Evolutionary conservation across 2,888 invertebrate genomes (phyloP), one percentile per base, ranked within the genome.

Genomic region (Pandemis heparana): DNA sequence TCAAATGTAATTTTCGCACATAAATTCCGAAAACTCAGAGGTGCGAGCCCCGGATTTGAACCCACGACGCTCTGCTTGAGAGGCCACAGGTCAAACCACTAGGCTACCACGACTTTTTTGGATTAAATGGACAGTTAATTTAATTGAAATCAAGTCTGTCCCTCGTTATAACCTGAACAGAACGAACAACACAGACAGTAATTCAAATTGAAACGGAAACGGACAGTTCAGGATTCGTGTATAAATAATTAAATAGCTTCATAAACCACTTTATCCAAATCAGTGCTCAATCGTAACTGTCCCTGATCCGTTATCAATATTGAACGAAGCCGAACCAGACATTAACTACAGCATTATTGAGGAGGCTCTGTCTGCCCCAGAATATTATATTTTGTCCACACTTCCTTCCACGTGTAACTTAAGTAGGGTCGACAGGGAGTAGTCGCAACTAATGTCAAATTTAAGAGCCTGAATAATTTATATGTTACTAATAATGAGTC

Each of bases 301-400:
- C 23, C 60, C 56, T 18, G 73, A 69, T 64, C 41, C 76, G 74
- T 70, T 75, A 78, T 72, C 76, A 79, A 77, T 81, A 83, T 72
- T 77, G 71, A 81, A 83, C 82, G 81, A 84, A 84, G 83, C 75
- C 79, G 80, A 76, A 76, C 76, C 78, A 78, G 75, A 75, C 84
- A 84, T 82, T 81, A 75, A 71, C 72, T 46, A 60, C 43, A 85
- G 82, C 80, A 88, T 88, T 87, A 88, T 88, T 87, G 78, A 87
- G 75, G 71, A 74, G 69, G 64, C 69, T 43, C 76, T 79, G 86
- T 32, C 85, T 84, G 71, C 46, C 59, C 73, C 64, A 70, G 68
- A 70, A 74, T 74, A 74, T 74, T 74, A 70, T 74, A 74, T 65
- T 73, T 73, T 64, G 63, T 68, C 73, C 68, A 68, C 41, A 71